A percentile compares a stretch with the other conserved stretches of the same genome.
phyloP scores from a whole-genome alignment of 2,888 invertebrate species.

The Leucoma salicis region DNA sequence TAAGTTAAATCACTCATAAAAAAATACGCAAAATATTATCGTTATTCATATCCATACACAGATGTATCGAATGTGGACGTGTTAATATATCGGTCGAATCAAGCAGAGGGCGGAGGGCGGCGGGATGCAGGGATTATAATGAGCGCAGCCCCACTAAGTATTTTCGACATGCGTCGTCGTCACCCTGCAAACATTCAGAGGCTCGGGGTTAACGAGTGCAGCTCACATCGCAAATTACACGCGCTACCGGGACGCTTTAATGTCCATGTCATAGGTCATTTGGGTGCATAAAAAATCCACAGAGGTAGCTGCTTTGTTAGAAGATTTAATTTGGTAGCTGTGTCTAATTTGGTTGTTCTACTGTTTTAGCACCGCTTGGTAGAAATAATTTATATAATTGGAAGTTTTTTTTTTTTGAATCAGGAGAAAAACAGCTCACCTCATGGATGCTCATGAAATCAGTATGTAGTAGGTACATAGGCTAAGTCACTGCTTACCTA shows the following conservation, averaged over 20 bases:
- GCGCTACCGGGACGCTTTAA: constrained; percentile 49
- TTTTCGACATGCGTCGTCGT: constrained; percentile 81
- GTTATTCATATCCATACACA: constrained; percentile 44
- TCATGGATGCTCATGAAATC: no score
- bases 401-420: no score
- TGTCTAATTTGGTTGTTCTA: background rate
- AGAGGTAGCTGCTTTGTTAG: constrained; percentile 5
- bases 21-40: constrained; percentile 5
- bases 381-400: background rate
- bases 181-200: constrained; percentile 76
- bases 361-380: background rate
- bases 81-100: constrained; percentile 78
- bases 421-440: no score
- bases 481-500: no score
- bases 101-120: constrained; percentile 48
- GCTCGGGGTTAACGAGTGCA: constrained; percentile 63
- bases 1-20: no score
- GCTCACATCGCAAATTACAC: constrained; percentile 58
- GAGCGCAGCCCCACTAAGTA: constrained; percentile 79
- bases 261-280: constrained; percentile 45
- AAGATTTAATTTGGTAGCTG: background rate
- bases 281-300: constrained; percentile 17
- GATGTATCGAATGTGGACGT: constrained; percentile 53
- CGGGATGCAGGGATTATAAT: constrained; percentile 76
- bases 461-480: no score